A percentile compares a stretch with the other conserved stretches of the same genome.
Conservation (phyloP, 2,113 vertebrate genomes). For the Pardalotus punctatus region DNA sequence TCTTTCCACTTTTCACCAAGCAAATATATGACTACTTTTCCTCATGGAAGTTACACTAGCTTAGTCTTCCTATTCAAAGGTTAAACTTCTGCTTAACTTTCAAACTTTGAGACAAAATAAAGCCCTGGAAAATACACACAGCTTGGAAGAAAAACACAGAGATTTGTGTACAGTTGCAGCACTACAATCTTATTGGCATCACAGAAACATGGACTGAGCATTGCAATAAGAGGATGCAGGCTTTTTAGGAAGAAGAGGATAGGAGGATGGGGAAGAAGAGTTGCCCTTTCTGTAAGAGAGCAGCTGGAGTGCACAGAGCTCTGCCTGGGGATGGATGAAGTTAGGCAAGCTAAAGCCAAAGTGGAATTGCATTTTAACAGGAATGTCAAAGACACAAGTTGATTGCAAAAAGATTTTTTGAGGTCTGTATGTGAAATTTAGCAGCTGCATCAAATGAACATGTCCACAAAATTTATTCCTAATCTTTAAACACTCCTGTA, state of each 20-base stretch:
- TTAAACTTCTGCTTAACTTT: neutral
- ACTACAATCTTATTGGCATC: neutral
- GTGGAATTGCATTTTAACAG: neutral
- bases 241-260: neutral
- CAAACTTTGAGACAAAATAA: neutral
- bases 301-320: neutral
- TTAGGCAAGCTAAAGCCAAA: neutral
- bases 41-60: neutral
- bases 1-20: neutral
- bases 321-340: neutral
- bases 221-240: neutral
- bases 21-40: neutral
- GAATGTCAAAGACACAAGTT: neutral
- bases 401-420: neutral
- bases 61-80: neutral
- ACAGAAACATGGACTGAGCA: neutral
- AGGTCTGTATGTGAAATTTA: neutral
- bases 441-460: neutral
- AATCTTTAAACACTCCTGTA: neutral
- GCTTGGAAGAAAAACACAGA: neutral
- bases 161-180: neutral
- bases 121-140: neutral
- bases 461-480: neutral
- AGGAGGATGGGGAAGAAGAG: neutral
- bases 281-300: neutral